Evolutionary conservation across 2,113 vertebrate species (phyloP), one percentile per base, ranked within the genome.

Genomic region (Triplophysa rosa): DNA sequence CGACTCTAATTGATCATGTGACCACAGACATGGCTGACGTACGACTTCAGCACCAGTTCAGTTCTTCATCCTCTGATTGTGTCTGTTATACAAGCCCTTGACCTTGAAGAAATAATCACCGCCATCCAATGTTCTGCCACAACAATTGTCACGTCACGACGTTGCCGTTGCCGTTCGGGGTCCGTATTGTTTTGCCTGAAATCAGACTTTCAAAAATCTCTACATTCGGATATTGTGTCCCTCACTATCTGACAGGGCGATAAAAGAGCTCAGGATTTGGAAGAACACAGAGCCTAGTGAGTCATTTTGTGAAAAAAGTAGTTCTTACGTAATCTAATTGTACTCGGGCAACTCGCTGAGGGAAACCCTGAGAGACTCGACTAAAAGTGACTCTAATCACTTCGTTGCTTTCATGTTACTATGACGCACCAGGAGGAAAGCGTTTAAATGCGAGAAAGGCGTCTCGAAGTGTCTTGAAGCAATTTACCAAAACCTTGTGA

Each of bases 81-180:
- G 49, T 26, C n/a, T 61, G 68, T 85, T 83, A 76, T 71, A 73
- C 80, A 87, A 85, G 68, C 37, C 59, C 63, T 80, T 86, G 84
- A 87, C 84, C 86, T 87, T 86, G 85, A 70, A 67, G 74, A 59
- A 78, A 82, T 85, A 86, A 86, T 86, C 86, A 83, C 83, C 45
- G 29, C 73, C 78, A 84, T 77, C n/a, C 54, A 52, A 52, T 64
- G 69, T 65, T 75, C 79, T 56, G 77, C n/a, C 19, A 67, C 75
- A 71, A 81, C 80, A 78, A 75, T 79, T 78, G 80, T 79, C 82
- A 81, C 73, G 84, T 61, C 78, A 80, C 64, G 82, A 6, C 33
- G 5, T 68, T 68, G 82, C 33, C 33, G 5, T 68, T 68, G 13
- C 74, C 47, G 26, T 24, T 67, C 64, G 0, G 7, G 19, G 66